Conservation (phyloP, 2,113 vertebrate genomes). For the Willisornis vidua region DNA sequence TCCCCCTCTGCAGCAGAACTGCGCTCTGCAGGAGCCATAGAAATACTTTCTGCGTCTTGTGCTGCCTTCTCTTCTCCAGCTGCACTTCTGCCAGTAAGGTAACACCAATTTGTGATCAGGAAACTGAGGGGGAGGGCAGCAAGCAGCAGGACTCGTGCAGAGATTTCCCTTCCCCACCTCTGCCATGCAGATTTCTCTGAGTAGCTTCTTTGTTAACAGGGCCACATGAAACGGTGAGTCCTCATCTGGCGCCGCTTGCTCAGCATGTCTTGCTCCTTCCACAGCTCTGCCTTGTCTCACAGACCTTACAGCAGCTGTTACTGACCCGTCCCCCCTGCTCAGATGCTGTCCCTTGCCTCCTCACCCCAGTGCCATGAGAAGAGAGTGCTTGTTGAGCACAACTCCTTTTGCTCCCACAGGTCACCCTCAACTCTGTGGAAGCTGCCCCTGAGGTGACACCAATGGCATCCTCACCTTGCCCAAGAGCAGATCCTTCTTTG, state of each 20-base stretch:
- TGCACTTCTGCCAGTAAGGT: not conserved
- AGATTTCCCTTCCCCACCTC: not conserved
- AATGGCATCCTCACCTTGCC: not conserved
- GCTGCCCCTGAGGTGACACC: not conserved
- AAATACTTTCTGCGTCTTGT: not conserved
- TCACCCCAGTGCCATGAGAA: not conserved
- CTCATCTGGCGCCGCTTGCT: accelerated
- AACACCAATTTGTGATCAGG: not conserved
- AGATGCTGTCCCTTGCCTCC: not conserved
- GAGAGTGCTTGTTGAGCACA: not conserved
- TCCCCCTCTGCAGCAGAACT: not conserved
- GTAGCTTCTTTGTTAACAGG: not conserved
- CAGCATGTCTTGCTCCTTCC: not conserved
- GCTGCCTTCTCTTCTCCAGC: not conserved
- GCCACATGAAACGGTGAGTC: not conserved
- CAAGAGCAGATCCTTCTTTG: not conserved
- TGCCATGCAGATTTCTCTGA: not conserved
- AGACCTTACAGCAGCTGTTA: not conserved
- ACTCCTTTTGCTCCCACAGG: not conserved
- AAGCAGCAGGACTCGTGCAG: not conserved
- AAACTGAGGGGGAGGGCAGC: not conserved
- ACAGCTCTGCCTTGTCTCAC: not conserved
- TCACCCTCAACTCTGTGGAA: not conserved
- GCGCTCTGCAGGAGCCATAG: not conserved
- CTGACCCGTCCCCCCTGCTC: not conserved